Evolutionary conservation across 2,797 vertebrate species (phyloP).

Genomic region (Liasis olivaceus): DNA sequence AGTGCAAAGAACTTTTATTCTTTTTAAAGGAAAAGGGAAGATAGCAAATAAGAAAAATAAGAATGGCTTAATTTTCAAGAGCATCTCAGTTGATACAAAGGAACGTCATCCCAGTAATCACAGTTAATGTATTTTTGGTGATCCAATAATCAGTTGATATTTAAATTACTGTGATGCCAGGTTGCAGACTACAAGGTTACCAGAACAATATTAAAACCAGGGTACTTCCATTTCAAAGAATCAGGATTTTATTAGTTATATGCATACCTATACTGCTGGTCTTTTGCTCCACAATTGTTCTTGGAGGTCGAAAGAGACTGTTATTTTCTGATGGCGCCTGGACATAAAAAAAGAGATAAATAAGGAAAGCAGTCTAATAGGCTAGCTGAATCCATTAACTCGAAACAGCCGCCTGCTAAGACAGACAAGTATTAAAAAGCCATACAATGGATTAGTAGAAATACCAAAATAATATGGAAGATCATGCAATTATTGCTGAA

Average conservation of each 20-base stretch:
- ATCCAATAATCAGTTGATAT: slow-evolving; percentile 27
- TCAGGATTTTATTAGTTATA: slow-evolving; percentile 44
- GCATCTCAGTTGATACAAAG: slow-evolving; percentile 3
- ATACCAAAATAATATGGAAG: slow-evolving; percentile 73
- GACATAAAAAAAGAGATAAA: slow-evolving; percentile 65
- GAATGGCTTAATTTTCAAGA: not conserved
- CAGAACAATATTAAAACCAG: slow-evolving; percentile 34
- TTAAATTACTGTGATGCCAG: slow-evolving; percentile 4
- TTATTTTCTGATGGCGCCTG: slow-evolving; percentile 86
- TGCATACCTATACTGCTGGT: slow-evolving; percentile 85
- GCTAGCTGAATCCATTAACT: slow-evolving; percentile 61
- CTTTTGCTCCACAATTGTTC: slow-evolving; percentile 84
- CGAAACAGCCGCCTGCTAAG: slow-evolving; percentile 76
- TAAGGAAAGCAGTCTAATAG: slow-evolving; percentile 60
- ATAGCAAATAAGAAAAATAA: slow-evolving; percentile 5
- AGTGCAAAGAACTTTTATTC: slow-evolving; percentile 28
- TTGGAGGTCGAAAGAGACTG: slow-evolving; percentile 78
- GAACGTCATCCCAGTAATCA: slow-evolving; percentile 1
- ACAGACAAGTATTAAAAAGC: slow-evolving; percentile 86
- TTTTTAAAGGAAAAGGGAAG: not conserved
- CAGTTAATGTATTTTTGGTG: slow-evolving; percentile 19
- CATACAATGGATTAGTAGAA: slow-evolving; percentile 83
- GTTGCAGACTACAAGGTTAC: slow-evolving; percentile 38
- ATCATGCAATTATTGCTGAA: slow-evolving; percentile 85
- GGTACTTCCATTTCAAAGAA: slow-evolving; percentile 38